Evolutionary conservation across 2,888 invertebrate genomes (phyloP).

Genomic region (Myopa tessellatipennis): DNA sequence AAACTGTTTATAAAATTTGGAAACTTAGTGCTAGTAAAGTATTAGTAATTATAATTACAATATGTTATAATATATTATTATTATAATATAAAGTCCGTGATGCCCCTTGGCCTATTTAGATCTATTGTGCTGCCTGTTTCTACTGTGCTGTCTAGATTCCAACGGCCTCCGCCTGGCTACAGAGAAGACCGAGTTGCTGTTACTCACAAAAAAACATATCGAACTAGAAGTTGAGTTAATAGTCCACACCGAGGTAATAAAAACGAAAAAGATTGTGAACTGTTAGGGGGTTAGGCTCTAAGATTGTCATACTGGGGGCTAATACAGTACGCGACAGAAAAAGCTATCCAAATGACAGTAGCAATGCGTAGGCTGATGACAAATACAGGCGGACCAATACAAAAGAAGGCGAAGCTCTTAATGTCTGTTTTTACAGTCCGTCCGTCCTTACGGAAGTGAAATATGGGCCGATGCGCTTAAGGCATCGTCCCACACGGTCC

Average conservation of each 20-base stretch:
- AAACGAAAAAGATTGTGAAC: constrained; percentile 1
- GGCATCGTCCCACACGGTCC: constrained; percentile 24
- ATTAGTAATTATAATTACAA: too few species aligned
- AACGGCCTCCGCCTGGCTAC: constrained; percentile 9
- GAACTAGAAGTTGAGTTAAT: not conserved
- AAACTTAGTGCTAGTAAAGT: too few species aligned
- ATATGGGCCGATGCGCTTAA: constrained; percentile 15
- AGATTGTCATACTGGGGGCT: constrained; percentile 8
- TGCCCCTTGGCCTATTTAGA: too few species aligned
- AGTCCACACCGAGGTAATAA: not conserved
- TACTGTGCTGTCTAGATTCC: constrained; percentile 21
- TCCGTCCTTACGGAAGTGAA: not conserved
- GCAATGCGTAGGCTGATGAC: not conserved
- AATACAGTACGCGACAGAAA: constrained; percentile 12
- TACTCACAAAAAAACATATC: constrained; percentile 13
- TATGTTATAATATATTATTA: too few species aligned
- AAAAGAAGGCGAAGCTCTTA: constrained; percentile 9
- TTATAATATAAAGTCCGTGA: too few species aligned
- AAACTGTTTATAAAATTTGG: too few species aligned
- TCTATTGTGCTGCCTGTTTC: too few species aligned
- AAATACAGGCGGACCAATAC: constrained; percentile 6
- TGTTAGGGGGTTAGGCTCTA: constrained; percentile 14
- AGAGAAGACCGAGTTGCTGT: constrained; percentile 10
- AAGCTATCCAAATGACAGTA: not conserved
- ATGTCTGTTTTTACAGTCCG: not conserved